Percentiles rank a stretch among this genome's conserved stretches.
Conservation (phyloP, 2,797 vertebrate genomes). For the Cirrhinus molitorella region DNA sequence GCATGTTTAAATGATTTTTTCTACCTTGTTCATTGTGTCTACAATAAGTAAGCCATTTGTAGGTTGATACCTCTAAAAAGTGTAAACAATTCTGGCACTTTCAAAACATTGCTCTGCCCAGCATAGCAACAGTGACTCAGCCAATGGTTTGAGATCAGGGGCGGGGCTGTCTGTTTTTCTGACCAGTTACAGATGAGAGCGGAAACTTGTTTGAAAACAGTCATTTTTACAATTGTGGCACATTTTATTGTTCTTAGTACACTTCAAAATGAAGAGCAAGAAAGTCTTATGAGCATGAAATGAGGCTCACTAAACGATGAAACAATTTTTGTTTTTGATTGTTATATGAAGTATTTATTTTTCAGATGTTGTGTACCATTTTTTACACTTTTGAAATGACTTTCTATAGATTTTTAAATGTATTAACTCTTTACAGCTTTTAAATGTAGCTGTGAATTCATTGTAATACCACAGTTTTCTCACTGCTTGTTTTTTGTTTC, state of each 20-base stretch:
- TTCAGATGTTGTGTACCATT: neutral
- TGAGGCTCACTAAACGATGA: neutral
- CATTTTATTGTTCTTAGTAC: neutral
- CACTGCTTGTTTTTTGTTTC: slow-evolving; percentile 5
- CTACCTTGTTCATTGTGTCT: neutral
- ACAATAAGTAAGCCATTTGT: neutral
- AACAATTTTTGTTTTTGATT: neutral
- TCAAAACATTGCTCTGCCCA: neutral
- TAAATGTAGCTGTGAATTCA: neutral
- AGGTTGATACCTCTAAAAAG: neutral
- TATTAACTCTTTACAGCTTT: too few species aligned
- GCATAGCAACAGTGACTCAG: neutral
- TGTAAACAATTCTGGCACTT: neutral
- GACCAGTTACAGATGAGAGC: neutral
- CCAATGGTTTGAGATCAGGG: neutral
- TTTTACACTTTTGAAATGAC: too few species aligned
- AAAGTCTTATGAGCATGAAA: neutral
- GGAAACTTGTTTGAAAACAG: neutral
- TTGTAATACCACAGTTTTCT: neutral
- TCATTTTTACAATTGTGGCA: neutral
- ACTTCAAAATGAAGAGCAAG: neutral
- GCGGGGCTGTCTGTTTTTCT: neutral
- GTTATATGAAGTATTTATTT: neutral
- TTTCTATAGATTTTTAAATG: too few species aligned
- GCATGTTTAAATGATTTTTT: neutral